A percentile compares a stretch with the other conserved stretches of the same genome.
Conservation (phyloP, 2,888 invertebrate genomes). For the Lomographa bimaculata region DNA sequence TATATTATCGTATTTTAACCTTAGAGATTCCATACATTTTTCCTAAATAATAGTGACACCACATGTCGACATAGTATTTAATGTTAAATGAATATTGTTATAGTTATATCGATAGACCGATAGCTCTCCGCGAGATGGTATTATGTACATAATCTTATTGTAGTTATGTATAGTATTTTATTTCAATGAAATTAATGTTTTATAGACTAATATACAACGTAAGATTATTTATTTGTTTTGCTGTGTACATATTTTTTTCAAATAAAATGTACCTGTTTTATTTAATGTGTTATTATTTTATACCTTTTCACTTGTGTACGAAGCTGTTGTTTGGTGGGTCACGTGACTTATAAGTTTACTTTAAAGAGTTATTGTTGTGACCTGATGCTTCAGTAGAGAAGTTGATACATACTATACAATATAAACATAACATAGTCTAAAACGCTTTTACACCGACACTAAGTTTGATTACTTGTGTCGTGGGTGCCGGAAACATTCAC, state of each 20-base stretch:
- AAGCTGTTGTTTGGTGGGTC: too few species aligned
- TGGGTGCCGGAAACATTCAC: too few species aligned
- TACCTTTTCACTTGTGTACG: too few species aligned
- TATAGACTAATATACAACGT: conserved; percentile 83
- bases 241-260: conserved; percentile 83
- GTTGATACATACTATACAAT: too few species aligned
- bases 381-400: too few species aligned
- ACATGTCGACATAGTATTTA: conserved; percentile 76
- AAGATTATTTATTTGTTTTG: conserved; percentile 84
- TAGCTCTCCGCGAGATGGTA: conserved; percentile 74
- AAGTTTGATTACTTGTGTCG: too few species aligned
- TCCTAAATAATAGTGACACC: conserved; percentile 69
- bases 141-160: conserved; percentile 81
- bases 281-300: conserved; percentile 46
- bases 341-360: too few species aligned
- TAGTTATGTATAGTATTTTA: conserved; percentile 83
- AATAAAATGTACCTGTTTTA: conserved; percentile 84
- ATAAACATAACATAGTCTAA: too few species aligned
- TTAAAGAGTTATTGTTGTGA: too few species aligned
- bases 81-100: conserved; percentile 78
- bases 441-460: too few species aligned
- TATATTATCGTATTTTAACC: conserved; percentile 71
- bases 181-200: conserved; percentile 84
- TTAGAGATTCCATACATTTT: conserved; percentile 68
- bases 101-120: conserved; percentile 68